Conservation (phyloP, 2,797 vertebrate genomes). For the Anolis apletophallus region DNA sequence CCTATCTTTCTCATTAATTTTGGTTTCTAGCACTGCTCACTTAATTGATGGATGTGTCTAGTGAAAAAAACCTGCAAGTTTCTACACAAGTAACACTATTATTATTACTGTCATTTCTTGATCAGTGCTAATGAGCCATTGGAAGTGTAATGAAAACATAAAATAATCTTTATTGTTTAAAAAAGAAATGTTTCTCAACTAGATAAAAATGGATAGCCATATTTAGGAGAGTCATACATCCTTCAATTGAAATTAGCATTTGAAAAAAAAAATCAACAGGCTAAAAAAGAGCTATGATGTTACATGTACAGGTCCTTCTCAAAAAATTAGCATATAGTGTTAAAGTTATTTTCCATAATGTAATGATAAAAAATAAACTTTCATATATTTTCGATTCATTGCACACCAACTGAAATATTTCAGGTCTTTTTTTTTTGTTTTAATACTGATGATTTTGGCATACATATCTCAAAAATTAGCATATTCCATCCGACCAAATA, state of each 20-base stretch:
- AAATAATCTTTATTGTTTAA: conserved; percentile 66
- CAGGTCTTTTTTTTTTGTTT: too few relatives aligned
- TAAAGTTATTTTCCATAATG: too few relatives aligned
- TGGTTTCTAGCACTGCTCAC: conserved; percentile 80
- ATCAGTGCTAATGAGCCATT: conserved; percentile 82
- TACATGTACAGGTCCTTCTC: too few relatives aligned
- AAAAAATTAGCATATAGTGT: too few relatives aligned
- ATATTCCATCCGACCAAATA: too few relatives aligned
- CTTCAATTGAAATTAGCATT: neutral
- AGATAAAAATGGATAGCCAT: conserved; percentile 52
- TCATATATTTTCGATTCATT: too few relatives aligned
- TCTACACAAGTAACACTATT: conserved; percentile 84
- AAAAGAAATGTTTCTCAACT: conserved; percentile 45
- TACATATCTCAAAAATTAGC: too few relatives aligned
- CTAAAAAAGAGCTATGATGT: neutral
- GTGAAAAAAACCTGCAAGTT: conserved; percentile 79
- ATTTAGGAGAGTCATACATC: neutral
- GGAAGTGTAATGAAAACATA: conserved; percentile 74
- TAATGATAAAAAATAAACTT: too few relatives aligned
- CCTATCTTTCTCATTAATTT: conserved; percentile 90
- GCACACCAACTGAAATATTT: too few relatives aligned
- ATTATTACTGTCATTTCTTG: conserved; percentile 85
- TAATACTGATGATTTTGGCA: too few relatives aligned
- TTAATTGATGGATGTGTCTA: conserved; percentile 88
- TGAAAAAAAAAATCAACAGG: conserved; percentile 22